These are phyloP conservation scores for Muricea muricata DNA, from an alignment of 92 coral and sea anemone genomes.

Conservation along the genomic window DNA sequence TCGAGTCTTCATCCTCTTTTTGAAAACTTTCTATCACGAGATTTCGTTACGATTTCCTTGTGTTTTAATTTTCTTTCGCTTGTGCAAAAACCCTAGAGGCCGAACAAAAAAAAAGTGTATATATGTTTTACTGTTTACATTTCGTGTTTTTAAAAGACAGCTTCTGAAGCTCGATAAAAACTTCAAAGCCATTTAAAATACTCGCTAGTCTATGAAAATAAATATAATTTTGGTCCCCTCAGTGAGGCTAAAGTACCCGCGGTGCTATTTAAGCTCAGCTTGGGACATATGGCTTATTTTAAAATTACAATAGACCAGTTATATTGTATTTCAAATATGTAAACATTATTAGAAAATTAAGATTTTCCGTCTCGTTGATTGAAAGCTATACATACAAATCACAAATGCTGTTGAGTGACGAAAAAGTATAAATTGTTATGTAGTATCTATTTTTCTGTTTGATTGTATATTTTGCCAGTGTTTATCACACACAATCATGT, in stretches of 20 bases:
- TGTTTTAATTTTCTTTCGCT: not conserved
- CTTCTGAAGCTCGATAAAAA: not conserved
- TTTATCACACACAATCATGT: no score
- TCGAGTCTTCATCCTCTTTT: not conserved
- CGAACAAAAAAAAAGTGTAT: not conserved
- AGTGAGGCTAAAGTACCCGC: not conserved
- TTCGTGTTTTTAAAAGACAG: not conserved
- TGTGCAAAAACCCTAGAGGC: not conserved
- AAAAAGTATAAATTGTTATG: not conserved
- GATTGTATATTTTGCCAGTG: no score
- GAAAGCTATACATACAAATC: no score
- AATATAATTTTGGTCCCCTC: not conserved
- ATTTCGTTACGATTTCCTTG: not conserved
- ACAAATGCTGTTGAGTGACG: not conserved
- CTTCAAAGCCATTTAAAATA: not conserved
- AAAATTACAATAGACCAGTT: not conserved
- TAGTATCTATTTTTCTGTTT: no score
- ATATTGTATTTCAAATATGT: not conserved
- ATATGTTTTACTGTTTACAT: no score
- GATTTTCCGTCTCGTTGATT: not conserved
- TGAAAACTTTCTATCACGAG: not conserved
- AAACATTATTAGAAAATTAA: not conserved
- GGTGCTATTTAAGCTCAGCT: not conserved
- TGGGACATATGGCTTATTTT: not conserved
- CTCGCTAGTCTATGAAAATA: not conserved